Base-by-base conservation (phyloP, 1,140 invertebrate species). In the Onthophagus taurus region DNA sequence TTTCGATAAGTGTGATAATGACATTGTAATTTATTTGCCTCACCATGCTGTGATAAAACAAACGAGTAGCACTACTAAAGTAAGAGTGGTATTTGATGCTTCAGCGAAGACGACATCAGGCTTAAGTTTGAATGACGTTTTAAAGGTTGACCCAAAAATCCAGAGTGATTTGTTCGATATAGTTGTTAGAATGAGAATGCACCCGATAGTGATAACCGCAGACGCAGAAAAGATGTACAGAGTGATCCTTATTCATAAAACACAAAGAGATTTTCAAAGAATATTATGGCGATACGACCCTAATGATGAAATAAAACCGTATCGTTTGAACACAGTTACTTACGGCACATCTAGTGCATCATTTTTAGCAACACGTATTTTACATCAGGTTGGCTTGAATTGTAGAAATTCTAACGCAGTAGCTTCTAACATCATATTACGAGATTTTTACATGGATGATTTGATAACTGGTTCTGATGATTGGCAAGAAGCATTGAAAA, bases 31-130 rank as follows among this genome's bases (percentile, higher is more conserved):
- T 47, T 71, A 60, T 44, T 26, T 70, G 13, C 65, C 68, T 3
- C 68, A 72, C 48, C 65, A 67, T 35, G 52, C 51, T 4, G 64
- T 69, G 0, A 4, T 64, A 0, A 53, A 52, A 39, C 42, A 50
- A 19, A 29, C 46, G n/a, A 58, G 56, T 24, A 30, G 30, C 2
- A 61, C 57, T 4, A 64, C 63, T 1, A 59, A 60, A 49, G 24
- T 65, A 8, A 38, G 65, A 42, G 59, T 67, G 4, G 66, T 69
- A 8, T 67, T 65, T 42, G 59, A 67, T 49, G 58, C 47, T 8
- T 65, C 62, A 5, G 33, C 47, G 6, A 51, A 48, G 36, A 57
- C 60, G 1, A 42, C 42, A 2, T 49, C 37, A 7, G 59, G 62
- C 5, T 23, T 51, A n/a, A 64, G 59, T 14, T 45, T 68, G 11